Conservation (phyloP, 1,140 invertebrate species). For the Saxidomus purpurata region DNA sequence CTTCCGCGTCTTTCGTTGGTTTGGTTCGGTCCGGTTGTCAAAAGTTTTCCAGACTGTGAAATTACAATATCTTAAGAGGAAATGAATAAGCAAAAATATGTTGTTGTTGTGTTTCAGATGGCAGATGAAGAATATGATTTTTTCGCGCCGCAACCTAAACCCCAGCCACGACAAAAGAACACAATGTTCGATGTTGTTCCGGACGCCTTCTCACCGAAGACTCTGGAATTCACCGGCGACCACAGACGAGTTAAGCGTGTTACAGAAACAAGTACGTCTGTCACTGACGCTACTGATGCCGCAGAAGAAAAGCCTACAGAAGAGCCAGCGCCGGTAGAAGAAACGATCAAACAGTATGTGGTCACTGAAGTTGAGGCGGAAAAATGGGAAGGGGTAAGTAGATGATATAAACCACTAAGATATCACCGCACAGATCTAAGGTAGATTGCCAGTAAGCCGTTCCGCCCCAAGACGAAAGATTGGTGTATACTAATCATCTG, state of each 20-base stretch:
- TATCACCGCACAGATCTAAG: too few species aligned
- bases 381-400: slow-evolving; percentile 63
- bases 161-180: slow-evolving; percentile 74
- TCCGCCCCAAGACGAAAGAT: too few species aligned
- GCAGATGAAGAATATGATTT: slow-evolving; percentile 76
- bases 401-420: too few species aligned
- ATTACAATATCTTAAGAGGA: too few species aligned
- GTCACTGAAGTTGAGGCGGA: slow-evolving; percentile 57
- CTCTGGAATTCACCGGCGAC: slow-evolving; percentile 74
- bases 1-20: too few species aligned
- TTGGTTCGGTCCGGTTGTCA: too few species aligned
- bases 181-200: slow-evolving; percentile 78
- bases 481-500: too few species aligned
- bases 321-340: slow-evolving; percentile 51
- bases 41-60: too few species aligned
- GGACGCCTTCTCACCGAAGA: slow-evolving; percentile 76
- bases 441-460: too few species aligned
- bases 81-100: too few species aligned
- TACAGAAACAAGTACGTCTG: background rate
- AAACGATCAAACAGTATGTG: slow-evolving; percentile 53
- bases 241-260: slow-evolving; percentile 71
- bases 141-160: slow-evolving; percentile 76
- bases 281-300: background rate
- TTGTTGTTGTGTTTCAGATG: too few species aligned
- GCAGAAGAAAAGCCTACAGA: slow-evolving; percentile 10